Conservation (phyloP, 35 echinoderm and acorn worm species). For the Patiria miniata region DNA sequence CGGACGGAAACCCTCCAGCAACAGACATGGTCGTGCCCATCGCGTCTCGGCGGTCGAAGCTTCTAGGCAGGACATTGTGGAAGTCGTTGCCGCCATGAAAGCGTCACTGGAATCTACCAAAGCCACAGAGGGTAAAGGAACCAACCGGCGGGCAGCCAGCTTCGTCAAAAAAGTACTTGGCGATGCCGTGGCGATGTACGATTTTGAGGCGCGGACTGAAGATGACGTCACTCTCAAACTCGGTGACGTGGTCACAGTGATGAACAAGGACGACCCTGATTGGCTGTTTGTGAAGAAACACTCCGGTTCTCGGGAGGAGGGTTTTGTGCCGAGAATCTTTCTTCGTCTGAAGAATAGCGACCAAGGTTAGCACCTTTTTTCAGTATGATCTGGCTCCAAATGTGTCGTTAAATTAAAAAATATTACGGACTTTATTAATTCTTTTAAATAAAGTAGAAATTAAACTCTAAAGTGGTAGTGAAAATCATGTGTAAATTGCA, state of each 20-base stretch:
- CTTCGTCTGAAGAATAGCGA: background rate
- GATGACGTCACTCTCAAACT: background rate
- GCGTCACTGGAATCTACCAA: background rate
- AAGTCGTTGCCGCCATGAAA: background rate
- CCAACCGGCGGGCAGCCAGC: background rate
- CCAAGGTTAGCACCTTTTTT: background rate
- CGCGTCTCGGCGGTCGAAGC: slow-evolving; percentile 2
- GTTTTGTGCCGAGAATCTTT: slow-evolving; percentile 10
- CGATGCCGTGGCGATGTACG: background rate
- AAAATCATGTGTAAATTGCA: no score
- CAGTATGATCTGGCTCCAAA: no score
- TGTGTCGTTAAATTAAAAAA: no score
- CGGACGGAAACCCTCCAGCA: slow-evolving; percentile 8
- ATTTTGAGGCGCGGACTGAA: background rate
- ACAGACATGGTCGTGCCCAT: slow-evolving; percentile 15
- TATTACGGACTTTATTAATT: no score
- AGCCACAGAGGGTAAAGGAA: background rate
- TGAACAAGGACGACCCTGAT: slow-evolving; percentile 1
- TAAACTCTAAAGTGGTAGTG: no score
- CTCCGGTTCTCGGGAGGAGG: background rate
- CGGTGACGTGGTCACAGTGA: background rate
- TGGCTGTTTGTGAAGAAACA: slow-evolving; percentile 8
- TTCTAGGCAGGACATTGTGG: slow-evolving; percentile 4
- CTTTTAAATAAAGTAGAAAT: no score
- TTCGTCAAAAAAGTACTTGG: slow-evolving; percentile 1